phyloP scores from a whole-genome alignment of 2,888 invertebrate species.

The Dryobotodes eremita region DNA sequence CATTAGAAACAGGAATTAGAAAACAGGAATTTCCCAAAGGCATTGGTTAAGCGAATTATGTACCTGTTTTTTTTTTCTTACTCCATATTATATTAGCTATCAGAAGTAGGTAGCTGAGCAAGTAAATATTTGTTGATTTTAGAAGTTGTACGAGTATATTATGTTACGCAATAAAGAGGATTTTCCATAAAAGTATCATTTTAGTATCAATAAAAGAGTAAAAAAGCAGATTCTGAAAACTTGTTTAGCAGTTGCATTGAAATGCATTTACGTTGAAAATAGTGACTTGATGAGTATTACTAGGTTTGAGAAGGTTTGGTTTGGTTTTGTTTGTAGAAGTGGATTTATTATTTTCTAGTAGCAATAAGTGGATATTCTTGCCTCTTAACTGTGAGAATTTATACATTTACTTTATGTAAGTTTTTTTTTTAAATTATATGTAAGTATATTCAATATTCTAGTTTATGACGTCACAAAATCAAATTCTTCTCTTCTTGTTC shows the following conservation, averaged over 20 bases:
- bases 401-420: too few relatives aligned
- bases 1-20: too few relatives aligned
- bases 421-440: too few relatives aligned
- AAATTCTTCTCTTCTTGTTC: too few relatives aligned
- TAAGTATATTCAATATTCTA: too few relatives aligned
- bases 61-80: background rate
- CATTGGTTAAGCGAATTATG: background rate
- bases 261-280: conserved; percentile 4
- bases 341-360: background rate
- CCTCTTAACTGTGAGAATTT: too few relatives aligned
- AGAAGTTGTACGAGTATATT: background rate
- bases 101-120: background rate
- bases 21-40: background rate
- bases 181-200: conserved; percentile 13
- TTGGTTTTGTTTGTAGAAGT: too few relatives aligned
- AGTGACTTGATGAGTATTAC: background rate
- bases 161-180: conserved; percentile 4
- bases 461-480: too few relatives aligned
- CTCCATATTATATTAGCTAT: conserved; percentile 18
- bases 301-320: too few relatives aligned
- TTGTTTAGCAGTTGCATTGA: background rate
- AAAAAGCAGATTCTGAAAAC: conserved; percentile 12
- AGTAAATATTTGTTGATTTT: conserved; percentile 21
- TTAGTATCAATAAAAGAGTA: conserved; percentile 25
- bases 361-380: background rate